phyloP scores from a whole-genome alignment of 1,140 invertebrate species.

The Mylabris phalerata region DNA sequence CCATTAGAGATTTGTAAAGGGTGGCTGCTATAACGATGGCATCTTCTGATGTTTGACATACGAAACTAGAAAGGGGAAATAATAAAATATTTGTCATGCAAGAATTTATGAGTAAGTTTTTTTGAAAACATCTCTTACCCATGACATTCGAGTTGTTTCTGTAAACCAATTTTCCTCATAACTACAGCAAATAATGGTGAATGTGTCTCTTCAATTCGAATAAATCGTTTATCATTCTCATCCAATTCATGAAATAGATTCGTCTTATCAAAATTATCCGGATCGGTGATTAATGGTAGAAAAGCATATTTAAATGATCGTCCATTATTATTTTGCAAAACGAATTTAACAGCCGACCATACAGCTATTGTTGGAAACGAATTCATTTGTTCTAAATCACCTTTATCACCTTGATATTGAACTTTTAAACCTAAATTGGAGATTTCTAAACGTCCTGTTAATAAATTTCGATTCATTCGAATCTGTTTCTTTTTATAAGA shows the following conservation, averaged over 20 bases:
- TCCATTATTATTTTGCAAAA: slow-evolving; percentile 43
- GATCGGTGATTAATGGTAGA: slow-evolving; percentile 77
- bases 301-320: slow-evolving; percentile 58
- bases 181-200: slow-evolving; percentile 86
- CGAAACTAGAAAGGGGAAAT: slow-evolving; percentile 48
- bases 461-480: slow-evolving; percentile 42
- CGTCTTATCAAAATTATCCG: slow-evolving; percentile 67
- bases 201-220: slow-evolving; percentile 48
- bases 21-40: slow-evolving; percentile 85
- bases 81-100: neutral
- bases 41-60: slow-evolving; percentile 79
- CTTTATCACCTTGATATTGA: slow-evolving; percentile 50
- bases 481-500: slow-evolving; percentile 48
- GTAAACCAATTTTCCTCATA: slow-evolving; percentile 72
- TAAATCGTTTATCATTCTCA: slow-evolving; percentile 47
- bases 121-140: slow-evolving; percentile 41
- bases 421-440: slow-evolving; percentile 61
- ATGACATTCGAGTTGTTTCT: slow-evolving; percentile 79
- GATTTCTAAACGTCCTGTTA: slow-evolving; percentile 59
- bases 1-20: slow-evolving; percentile 76
- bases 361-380: slow-evolving; percentile 85
- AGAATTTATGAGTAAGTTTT: neutral
- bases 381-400: slow-evolving; percentile 53
- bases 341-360: slow-evolving; percentile 80
- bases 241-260: slow-evolving; percentile 54